Base-by-base conservation (phyloP, 2,113 vertebrate genomes). In the Mixornis gularis region DNA sequence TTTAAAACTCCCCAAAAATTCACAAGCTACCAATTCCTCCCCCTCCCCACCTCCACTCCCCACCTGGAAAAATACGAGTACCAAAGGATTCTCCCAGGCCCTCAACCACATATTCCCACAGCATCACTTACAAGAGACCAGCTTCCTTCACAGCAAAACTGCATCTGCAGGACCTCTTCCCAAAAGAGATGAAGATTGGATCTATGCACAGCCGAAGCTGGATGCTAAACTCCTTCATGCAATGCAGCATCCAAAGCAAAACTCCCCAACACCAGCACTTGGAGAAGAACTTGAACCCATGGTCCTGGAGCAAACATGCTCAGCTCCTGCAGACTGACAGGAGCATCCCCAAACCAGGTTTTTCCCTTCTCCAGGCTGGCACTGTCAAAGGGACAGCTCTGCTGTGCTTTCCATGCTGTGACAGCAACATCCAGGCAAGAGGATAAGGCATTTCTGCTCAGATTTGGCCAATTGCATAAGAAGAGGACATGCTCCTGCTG, bases 1-100 rank as follows among this genome's bases (percentile, higher is more conserved):
- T 5, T 3, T 3, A 21, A 62, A 71, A 58, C 0, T 0, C 13
- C 9, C 1, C 2, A 24, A 12, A 51, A 60, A 29, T 5, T 44
- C n/a, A 72, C 8, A 43, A 32, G 11, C 8, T 27, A 14, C 40
- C 26, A 85, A 74, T 12, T 29, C 20, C 12, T 59, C 30, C 64
- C 25, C 43, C 19, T 53, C 11, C 10, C 21, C 12, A 62, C 3
- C 9, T 16, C 7, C 26, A 63, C 21, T 21, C 44, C 19, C 55
- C 3, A 70, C 13, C 51, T n/a, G 11, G 41, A 43, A 78, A 64
- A 40, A 43, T 1, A 7, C 7, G 0, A 73, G 29, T 15, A 36
- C 34, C 53, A 19, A 49, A 55, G 36, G 51, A 26, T 56, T 82
- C 34, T 46, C 9, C 17, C 41, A 76, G 43, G 20, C 41, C 44